Percentiles rank a stretch among this genome's conserved stretches.
Conservation (phyloP, 1,140 invertebrate species). For the Potamilus streckersoni region DNA sequence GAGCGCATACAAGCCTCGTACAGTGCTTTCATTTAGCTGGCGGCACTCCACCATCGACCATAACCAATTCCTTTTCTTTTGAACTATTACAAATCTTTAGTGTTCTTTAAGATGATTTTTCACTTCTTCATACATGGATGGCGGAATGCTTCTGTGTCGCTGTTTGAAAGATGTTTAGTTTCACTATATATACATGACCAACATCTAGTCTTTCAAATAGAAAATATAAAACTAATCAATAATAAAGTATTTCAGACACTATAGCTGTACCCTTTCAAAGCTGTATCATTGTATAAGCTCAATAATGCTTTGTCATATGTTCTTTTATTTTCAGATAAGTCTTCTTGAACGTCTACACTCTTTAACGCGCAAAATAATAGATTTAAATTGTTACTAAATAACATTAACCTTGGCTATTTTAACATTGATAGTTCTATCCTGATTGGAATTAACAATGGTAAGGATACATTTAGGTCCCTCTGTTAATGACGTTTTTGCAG, state of each 20-base stretch:
- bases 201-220: not conserved
- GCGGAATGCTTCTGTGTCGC: conserved; percentile 4
- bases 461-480: not conserved
- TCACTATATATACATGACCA: not conserved
- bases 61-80: not conserved
- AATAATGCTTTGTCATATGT: too few relatives aligned
- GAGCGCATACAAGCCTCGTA: conserved; percentile 1
- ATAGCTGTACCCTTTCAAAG: too few relatives aligned
- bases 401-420: conserved; percentile 67
- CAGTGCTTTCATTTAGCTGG: not conserved
- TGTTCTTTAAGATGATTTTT: conserved; percentile 5
- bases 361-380: too few relatives aligned
- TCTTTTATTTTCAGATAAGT: too few relatives aligned
- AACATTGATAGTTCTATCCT: conserved; percentile 42
- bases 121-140: not conserved
- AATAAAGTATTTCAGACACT: too few relatives aligned
- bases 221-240: not conserved
- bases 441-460: conserved; percentile 21
- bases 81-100: not conserved
- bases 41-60: conserved; percentile 4
- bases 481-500: not conserved
- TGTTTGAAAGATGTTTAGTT: conserved; percentile 1
- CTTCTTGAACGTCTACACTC: too few relatives aligned
- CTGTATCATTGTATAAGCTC: too few relatives aligned
- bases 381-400: conserved; percentile 66